These are phyloP conservation scores for Rhyacichthys aspro DNA, from an alignment of 2,797 vertebrate genomes.

Conservation along the genomic window DNA sequence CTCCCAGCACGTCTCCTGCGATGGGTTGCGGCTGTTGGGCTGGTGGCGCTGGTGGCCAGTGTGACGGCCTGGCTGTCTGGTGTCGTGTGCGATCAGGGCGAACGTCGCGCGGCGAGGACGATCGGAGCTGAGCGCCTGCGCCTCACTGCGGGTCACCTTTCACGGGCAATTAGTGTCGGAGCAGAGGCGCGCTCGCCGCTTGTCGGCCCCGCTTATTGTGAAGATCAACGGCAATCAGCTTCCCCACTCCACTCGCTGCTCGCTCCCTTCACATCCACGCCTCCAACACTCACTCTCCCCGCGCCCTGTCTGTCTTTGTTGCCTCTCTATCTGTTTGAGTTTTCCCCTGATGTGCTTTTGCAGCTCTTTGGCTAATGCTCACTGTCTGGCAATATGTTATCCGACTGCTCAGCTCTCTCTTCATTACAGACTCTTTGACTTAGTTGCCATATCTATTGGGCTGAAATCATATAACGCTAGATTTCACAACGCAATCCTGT, in stretches of 20 bases:
- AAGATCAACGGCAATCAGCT: slow-evolving; percentile 86
- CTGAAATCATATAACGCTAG: slow-evolving; percentile 45
- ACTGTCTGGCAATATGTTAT: slow-evolving; percentile 69
- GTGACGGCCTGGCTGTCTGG: slow-evolving; percentile 92
- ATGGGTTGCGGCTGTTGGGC: slow-evolving; percentile 74
- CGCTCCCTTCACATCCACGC: slow-evolving; percentile 52
- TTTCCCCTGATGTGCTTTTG: slow-evolving; percentile 71
- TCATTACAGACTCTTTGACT: slow-evolving; percentile 58
- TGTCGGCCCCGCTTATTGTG: slow-evolving; percentile 95
- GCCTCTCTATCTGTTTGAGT: slow-evolving; percentile 65
- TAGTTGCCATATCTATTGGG: slow-evolving; percentile 44
- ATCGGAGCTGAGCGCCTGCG: slow-evolving; percentile 93
- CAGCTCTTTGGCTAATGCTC: slow-evolving; percentile 69
- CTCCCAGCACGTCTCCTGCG: slow-evolving; percentile 23
- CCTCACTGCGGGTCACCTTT: slow-evolving; percentile 97
- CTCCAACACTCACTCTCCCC: slow-evolving; percentile 62
- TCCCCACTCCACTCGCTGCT: slow-evolving; percentile 67
- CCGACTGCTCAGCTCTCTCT: slow-evolving; percentile 61
- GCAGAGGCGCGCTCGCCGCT: slow-evolving; percentile 91
- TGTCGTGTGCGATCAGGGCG: slow-evolving; percentile 89
- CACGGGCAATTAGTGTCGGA: slow-evolving; percentile 99
- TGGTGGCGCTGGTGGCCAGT: slow-evolving; percentile 78
- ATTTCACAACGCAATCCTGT: slow-evolving; percentile 4
- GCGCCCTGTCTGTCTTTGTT: slow-evolving; percentile 62
- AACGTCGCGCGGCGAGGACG: slow-evolving; percentile 81